A percentile compares a stretch with the other conserved stretches of the same genome.
Evolutionary conservation across 2,888 invertebrate species (phyloP).

Genomic region (Smittia sp.): DNA sequence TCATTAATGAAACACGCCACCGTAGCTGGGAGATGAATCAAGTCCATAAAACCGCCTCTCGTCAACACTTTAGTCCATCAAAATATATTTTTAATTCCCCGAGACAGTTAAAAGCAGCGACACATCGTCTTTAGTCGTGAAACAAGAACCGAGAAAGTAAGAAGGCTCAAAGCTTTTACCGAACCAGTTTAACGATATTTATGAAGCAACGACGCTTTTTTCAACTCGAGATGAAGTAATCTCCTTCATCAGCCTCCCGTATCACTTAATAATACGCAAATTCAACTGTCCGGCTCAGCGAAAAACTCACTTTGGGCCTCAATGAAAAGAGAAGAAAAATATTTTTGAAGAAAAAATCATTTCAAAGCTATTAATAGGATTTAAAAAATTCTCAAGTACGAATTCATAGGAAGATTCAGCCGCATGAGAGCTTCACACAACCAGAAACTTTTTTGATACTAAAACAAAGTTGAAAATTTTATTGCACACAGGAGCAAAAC

Average conservation of each 20-base stretch:
- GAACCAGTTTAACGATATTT: not conserved
- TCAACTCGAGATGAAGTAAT: not conserved
- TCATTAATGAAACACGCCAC: slow-evolving; percentile 29
- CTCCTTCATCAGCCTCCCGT: not conserved
- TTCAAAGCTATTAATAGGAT: slow-evolving; percentile 34
- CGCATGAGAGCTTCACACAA: not conserved
- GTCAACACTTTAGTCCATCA: not conserved
- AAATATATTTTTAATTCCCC: not conserved
- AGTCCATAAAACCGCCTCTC: not conserved
- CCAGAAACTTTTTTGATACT: not conserved
- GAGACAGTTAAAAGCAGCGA: no score
- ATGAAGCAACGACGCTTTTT: slow-evolving; percentile 12
- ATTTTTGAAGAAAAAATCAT: slow-evolving; percentile 27
- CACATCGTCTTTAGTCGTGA: no score
- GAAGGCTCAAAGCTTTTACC: no score
- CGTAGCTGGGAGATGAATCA: not conserved
- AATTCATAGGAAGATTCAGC: not conserved
- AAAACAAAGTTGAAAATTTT: not conserved
- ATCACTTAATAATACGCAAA: slow-evolving; percentile 32
- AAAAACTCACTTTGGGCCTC: slow-evolving; percentile 9
- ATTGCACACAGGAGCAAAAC: not conserved
- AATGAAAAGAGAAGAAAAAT: slow-evolving; percentile 35
- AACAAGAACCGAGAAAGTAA: no score
- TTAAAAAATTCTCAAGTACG: slow-evolving; percentile 30
- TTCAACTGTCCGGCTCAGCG: slow-evolving; percentile 10